phyloP scores from a whole-genome alignment of 2,888 invertebrate species.

The Sympetrum striolatum region DNA sequence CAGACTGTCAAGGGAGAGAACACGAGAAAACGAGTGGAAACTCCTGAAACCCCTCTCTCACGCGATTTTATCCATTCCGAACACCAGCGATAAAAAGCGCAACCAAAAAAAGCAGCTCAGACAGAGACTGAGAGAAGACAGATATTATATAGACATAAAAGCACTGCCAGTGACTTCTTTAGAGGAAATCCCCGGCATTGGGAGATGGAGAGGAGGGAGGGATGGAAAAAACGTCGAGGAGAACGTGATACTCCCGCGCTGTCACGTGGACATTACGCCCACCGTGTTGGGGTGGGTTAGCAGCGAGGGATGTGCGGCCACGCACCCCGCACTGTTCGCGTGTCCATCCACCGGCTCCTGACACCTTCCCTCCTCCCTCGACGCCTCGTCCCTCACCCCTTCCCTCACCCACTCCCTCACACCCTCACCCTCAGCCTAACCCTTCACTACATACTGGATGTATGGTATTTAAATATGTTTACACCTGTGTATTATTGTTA shows the following conservation, averaged over 20 bases:
- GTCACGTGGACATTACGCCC: neutral
- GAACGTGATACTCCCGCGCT: neutral
- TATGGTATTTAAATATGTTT: no score
- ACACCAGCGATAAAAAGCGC: neutral
- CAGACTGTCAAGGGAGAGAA: no score
- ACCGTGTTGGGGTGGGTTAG: neutral
- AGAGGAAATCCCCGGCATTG: neutral
- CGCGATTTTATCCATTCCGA: no score
- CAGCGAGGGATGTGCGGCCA: neutral
- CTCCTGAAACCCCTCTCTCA: no score
- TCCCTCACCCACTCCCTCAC: neutral
- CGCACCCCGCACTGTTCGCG: neutral
- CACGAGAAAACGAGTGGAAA: no score
- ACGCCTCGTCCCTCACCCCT: neutral
- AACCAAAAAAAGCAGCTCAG: neutral
- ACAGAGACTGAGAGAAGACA: neutral
- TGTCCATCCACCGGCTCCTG: constrained; percentile 1
- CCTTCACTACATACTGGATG: no score
- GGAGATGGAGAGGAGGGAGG: neutral
- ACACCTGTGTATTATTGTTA: no score
- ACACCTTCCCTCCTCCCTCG: neutral
- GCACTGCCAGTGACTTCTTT: neutral
- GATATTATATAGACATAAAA: neutral
- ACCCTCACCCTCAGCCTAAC: neutral
- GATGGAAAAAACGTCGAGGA: neutral